Base-by-base conservation (phyloP, 2,797 vertebrate genomes). In the Chaunax sp. region DNA sequence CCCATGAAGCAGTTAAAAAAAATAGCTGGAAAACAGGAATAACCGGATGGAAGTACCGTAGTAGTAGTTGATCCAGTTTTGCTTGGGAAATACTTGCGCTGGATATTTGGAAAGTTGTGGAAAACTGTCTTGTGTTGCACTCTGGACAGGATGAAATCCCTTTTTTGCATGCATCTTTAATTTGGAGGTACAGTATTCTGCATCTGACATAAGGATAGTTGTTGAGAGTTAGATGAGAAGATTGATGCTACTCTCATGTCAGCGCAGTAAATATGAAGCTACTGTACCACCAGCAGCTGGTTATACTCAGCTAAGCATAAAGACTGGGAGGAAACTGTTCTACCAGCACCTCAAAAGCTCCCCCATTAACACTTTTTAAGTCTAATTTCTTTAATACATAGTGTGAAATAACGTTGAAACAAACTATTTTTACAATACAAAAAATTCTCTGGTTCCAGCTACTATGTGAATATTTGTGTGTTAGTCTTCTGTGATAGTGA, bases 1-100 rank as follows among this genome's bases (percentile, higher is more conserved):
- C 19, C 37, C 33, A 59, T 67, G 64, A 77, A 62, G 33, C 64
- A 74, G 56, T 76, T 50, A 43, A 51, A 75, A 51, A 75, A 44
- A 61, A 72, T 57, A 59, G 22, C 56, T 50, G 28, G 25, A 72
- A 78, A 78, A 69, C 68, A 61, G 64, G 45, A 78, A 70, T 53
- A 64, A 49, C 26, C 44, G 62, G 54, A 62, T 57, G 20, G 28
- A 56, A 69, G 37, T 18, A 23, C 19, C 40, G 28, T 30, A 4
- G 28, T 3, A 28, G 55, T 38, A 43, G 15, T 70, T 77, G 7
- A 50, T 71, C 16, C 46, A 68, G 37, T 64, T 77, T 53, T 69
- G 18, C 52, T 69, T 45, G 45, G 52, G 54, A 75, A 81, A 67
- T 44, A 26, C 16, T 55, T 69, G 43, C 45, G 30, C 20, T 26